phyloP scores from a whole-genome alignment of 2,113 vertebrate genomes.

The Microtus montanus region DNA sequence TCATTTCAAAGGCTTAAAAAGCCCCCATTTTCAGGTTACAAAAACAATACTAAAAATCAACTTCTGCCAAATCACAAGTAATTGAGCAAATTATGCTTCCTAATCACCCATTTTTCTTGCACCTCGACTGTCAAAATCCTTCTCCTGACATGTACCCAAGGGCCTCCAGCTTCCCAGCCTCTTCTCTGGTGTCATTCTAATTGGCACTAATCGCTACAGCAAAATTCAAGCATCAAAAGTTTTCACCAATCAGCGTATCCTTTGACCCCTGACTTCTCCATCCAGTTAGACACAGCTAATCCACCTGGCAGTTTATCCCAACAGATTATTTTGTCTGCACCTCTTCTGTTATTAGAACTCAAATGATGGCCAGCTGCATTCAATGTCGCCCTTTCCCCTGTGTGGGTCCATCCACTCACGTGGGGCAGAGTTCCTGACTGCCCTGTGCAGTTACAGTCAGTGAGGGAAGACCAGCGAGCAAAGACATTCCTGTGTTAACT shows the following conservation, averaged over 20 bases:
- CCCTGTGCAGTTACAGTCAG: too few relatives aligned
- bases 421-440: background rate
- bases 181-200: constrained; percentile 77
- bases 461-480: background rate
- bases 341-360: constrained; percentile 53
- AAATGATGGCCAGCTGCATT: constrained; percentile 67
- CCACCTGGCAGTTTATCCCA: background rate
- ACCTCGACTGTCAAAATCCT: constrained; percentile 53
- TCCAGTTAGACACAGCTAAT: constrained; percentile 66
- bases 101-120: constrained; percentile 69
- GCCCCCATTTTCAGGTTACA: constrained; percentile 75
- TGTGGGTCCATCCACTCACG: background rate
- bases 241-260: constrained; percentile 70
- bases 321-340: constrained; percentile 61
- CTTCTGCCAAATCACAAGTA: constrained; percentile 76
- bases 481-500: background rate
- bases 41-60: constrained; percentile 80
- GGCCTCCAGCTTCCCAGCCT: constrained; percentile 50
- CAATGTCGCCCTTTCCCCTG: background rate
- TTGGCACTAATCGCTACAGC: constrained; percentile 74
- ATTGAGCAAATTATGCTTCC: constrained; percentile 76
- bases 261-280: constrained; percentile 70
- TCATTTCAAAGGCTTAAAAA: constrained; percentile 74
- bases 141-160: constrained; percentile 48
- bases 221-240: constrained; percentile 68